phyloP scores from a whole-genome alignment of 30 jellyfish, hydroid and myxozoan genomes.

The Hydra vulgaris region DNA sequence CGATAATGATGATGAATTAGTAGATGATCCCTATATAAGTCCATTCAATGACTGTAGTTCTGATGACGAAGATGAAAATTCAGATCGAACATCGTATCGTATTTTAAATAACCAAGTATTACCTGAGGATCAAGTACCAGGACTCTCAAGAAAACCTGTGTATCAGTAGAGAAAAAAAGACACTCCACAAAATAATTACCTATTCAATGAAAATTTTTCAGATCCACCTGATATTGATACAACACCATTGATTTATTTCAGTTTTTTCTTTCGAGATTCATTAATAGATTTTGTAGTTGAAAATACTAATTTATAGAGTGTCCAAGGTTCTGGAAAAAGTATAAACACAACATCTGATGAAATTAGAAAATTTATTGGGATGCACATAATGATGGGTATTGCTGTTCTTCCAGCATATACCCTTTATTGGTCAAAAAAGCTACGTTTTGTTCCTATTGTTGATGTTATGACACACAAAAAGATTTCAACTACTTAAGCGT shows the following conservation, averaged over 20 bases:
- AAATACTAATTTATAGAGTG: constrained; percentile 42
- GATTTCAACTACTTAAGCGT: constrained; percentile 28
- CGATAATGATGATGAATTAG: too few relatives aligned
- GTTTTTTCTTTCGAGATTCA: constrained; percentile 22
- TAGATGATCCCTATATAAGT: too few relatives aligned
- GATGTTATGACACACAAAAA: constrained; percentile 45
- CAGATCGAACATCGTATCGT: not conserved
- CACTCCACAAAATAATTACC: too few relatives aligned
- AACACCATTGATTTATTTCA: constrained; percentile 37
- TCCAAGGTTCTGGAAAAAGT: constrained; percentile 23
- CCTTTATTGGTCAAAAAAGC: constrained; percentile 38
- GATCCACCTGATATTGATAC: constrained; percentile 8
- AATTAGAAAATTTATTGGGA: constrained; percentile 36
- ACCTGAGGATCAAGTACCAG: too few relatives aligned
- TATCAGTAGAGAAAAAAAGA: too few relatives aligned
- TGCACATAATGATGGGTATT: constrained; percentile 54
- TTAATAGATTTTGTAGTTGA: constrained; percentile 22
- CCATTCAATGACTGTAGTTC: too few relatives aligned
- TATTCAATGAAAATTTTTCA: not conserved
- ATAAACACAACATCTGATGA: constrained; percentile 19
- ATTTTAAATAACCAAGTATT: constrained; percentile 1
- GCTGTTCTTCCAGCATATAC: constrained; percentile 34
- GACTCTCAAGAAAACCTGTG: too few relatives aligned
- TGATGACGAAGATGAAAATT: too few relatives aligned
- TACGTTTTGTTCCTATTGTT: constrained; percentile 45